These are phyloP conservation scores for Hestina assimilis DNA, from an alignment of 1,140 invertebrate species.

Conservation along the genomic window DNA sequence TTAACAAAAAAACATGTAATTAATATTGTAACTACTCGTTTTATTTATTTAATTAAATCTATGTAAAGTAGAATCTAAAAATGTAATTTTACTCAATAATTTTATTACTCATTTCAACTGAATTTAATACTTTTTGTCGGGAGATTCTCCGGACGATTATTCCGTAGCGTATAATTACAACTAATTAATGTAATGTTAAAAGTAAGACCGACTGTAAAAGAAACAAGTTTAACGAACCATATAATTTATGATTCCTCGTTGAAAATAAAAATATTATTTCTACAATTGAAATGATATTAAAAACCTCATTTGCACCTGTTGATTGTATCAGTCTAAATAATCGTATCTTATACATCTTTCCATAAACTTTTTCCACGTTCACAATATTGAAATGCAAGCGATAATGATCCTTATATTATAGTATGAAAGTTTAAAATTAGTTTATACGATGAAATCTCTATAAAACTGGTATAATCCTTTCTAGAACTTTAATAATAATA, in stretches of 20 bases:
- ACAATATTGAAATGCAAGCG: background rate
- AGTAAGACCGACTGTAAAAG: constrained; percentile 9
- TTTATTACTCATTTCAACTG: background rate
- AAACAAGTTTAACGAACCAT: constrained; percentile 13
- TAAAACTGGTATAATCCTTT: background rate
- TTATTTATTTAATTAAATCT: background rate
- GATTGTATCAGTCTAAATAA: constrained; percentile 12
- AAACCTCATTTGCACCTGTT: constrained; percentile 16
- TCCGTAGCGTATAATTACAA: constrained; percentile 19
- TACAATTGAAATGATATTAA: constrained; percentile 17
- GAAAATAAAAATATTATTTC: constrained; percentile 10
- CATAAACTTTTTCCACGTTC: constrained; percentile 3
- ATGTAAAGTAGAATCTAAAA: background rate
- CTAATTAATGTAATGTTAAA: constrained; percentile 21
- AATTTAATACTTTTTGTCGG: background rate
- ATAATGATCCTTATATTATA: background rate
- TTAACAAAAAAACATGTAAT: too few species aligned
- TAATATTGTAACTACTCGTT: too few species aligned
- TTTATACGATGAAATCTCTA: constrained; percentile 17
- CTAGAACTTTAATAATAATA: constrained; percentile 33
- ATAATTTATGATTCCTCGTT: constrained; percentile 10
- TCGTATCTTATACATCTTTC: background rate
- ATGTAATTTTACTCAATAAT: background rate
- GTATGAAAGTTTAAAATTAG: background rate
- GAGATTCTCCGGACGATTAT: constrained; percentile 4